Conservation (phyloP, 2,113 vertebrate species). For the Oryzias curvinotus region DNA sequence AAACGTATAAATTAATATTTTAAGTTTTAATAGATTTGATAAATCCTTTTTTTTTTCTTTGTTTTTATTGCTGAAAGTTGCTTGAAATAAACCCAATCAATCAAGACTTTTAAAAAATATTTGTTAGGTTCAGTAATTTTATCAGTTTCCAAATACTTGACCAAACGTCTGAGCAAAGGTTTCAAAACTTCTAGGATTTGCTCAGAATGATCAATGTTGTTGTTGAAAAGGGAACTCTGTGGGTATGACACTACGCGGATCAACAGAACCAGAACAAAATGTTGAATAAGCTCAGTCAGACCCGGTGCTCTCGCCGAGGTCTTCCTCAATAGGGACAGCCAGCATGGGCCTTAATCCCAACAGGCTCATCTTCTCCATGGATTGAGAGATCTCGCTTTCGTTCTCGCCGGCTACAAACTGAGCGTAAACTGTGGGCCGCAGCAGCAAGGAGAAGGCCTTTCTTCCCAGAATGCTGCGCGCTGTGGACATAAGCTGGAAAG, state of each 20-base stretch:
- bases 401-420: slow-evolving; percentile 91
- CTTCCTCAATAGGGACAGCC: slow-evolving; percentile 88
- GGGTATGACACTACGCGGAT: not conserved
- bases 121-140: no score
- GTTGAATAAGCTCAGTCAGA: slow-evolving; percentile 14
- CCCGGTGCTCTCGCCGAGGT: slow-evolving; percentile 80
- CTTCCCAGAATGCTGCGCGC: slow-evolving; percentile 75
- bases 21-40: no score
- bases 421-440: slow-evolving; percentile 82
- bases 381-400: slow-evolving; percentile 74
- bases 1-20: no score
- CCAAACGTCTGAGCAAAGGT: no score
- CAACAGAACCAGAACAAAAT: not conserved
- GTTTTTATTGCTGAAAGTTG: no score
- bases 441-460: slow-evolving; percentile 65
- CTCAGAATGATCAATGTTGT: no score
- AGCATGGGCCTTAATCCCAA: slow-evolving; percentile 85
- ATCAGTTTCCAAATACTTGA: no score
- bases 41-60: no score
- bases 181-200: no score
- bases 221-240: no score
- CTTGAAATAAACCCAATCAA: no score
- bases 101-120: no score
- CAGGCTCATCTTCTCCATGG: slow-evolving; percentile 77
- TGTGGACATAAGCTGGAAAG: slow-evolving; percentile 76